phyloP scores from a whole-genome alignment of 2,797 vertebrate species.

The Zalophus californianus region DNA sequence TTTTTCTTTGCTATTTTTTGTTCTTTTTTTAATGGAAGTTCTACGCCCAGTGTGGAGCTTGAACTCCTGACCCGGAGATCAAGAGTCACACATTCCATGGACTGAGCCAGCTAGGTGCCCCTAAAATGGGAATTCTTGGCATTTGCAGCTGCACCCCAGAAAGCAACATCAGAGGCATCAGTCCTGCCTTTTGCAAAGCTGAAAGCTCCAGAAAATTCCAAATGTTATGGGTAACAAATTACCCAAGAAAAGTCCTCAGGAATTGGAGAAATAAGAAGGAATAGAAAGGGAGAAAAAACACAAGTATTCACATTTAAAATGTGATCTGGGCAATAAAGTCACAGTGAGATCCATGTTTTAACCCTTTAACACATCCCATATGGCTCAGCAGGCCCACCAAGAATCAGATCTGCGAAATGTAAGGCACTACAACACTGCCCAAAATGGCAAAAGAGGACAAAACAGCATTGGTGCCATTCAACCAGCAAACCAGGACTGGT shows the following conservation, averaged over 20 bases:
- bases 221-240: constrained; percentile 1
- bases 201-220: not conserved
- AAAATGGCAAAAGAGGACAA: not conserved
- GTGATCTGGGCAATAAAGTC: not conserved
- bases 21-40: not conserved
- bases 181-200: not conserved
- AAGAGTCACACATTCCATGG: not conserved
- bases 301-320: not conserved
- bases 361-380: not conserved
- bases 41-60: not conserved
- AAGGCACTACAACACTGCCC: no score
- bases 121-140: not conserved
- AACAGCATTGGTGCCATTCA: not conserved
- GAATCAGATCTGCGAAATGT: not conserved
- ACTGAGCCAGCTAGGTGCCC: not conserved
- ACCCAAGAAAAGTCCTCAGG: not conserved
- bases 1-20: not conserved
- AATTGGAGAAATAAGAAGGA: not conserved
- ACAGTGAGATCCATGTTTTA: not conserved
- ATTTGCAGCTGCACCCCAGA: not conserved
- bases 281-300: not conserved
- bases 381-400: not conserved
- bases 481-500: not conserved
- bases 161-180: not conserved
- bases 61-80: not conserved